Conservation (phyloP, 2,113 vertebrate species). For the Sisor rabdophorus region DNA sequence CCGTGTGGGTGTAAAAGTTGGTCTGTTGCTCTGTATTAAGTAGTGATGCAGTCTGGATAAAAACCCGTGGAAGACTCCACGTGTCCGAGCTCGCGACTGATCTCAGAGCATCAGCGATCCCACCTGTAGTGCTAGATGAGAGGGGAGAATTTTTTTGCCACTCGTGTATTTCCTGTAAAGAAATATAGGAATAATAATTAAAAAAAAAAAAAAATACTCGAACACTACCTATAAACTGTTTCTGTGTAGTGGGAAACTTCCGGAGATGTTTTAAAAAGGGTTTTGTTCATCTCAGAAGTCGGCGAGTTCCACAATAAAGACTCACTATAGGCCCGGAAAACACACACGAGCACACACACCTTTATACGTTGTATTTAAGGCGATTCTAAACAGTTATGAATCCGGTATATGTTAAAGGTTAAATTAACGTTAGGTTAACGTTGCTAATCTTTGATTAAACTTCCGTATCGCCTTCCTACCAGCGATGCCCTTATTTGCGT, state of each 20-base stretch:
- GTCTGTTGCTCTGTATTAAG: constrained; percentile 12
- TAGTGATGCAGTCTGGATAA: background rate
- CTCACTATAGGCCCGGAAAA: background rate
- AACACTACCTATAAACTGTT: background rate
- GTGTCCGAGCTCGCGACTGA: constrained; percentile 41
- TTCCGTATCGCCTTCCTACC: no score
- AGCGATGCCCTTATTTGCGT: no score
- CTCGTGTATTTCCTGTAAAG: background rate
- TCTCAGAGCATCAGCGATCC: constrained; percentile 55
- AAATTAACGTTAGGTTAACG: no score
- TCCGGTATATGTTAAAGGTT: no score
- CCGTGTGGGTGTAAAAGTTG: background rate
- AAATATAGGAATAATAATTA: background rate
- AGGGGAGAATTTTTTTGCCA: no score
- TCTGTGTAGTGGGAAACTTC: background rate
- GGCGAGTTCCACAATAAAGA: background rate
- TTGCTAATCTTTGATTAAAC: no score
- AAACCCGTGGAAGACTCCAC: constrained; percentile 37
- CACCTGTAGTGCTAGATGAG: constrained; percentile 41
- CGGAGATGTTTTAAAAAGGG: background rate
- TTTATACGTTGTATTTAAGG: background rate
- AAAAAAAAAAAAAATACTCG: background rate
- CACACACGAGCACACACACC: background rate
- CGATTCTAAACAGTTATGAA: no score
- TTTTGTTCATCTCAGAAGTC: background rate